Base-by-base conservation (phyloP, 2,888 invertebrate species). In the Platycnemis pennipes region DNA sequence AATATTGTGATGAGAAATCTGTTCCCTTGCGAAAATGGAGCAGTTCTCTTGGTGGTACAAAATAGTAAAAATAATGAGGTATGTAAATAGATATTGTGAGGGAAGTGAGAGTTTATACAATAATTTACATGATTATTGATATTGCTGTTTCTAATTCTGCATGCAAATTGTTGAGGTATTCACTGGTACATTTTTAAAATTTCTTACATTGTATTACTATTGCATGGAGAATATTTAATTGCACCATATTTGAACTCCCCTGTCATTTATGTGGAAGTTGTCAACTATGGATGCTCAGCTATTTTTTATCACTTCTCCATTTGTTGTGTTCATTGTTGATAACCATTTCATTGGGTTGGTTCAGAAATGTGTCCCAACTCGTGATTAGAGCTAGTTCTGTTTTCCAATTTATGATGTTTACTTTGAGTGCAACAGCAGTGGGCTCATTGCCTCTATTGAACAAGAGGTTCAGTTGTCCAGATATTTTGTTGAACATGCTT, bases 301-400 rank as follows among this genome's bases (percentile, higher is more conserved):
- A 91, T 69, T 69, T 91, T 63, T 91, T 63, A 77, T 77, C 26
- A 77, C 37, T 63, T 91, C 91, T 91, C 91, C 91, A 91, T 63
- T 91, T 91, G 91, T 91, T 91, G 91, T 91, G 91, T 91, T 91
- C 91, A 91, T 91, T 91, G 91, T 91, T 91, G 91, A 91, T 91
- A 63, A 91, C 91, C 63, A 53, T 89, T 56, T 91, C 63, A 26
- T 16, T 26, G 91, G 44, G 91, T 91, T 91, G 91, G 45, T 63
- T 69, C 44, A 69, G 69, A 63, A 69, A 4, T 91, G 0, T 63
- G 44, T 42, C 91, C 22, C 91, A 63, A 63, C 91, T 91, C 63
- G 91, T 63, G n/a, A 46, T 87, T 26, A 44, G 91, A 91, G 63
- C 22, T 87, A 91, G 63, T 63, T 91, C 44, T 91, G 53, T 63